Conservation (phyloP, 2,888 invertebrate genomes). For the Stenolophus ochropezus region DNA sequence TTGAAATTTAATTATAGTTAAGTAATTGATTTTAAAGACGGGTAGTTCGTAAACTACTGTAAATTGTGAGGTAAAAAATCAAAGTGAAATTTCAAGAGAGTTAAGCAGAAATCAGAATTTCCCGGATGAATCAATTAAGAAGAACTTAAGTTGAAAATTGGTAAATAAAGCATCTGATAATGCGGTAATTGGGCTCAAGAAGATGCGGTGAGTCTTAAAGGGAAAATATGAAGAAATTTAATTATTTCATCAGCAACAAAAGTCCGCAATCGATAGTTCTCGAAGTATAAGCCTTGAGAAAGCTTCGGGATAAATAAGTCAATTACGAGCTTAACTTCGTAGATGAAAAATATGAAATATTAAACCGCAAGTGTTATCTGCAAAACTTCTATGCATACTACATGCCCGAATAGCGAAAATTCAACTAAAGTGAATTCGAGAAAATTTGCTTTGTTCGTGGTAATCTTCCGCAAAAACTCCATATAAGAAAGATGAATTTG, state of each 20-base stretch:
- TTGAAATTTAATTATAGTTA: too few species aligned
- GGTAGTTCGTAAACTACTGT: too few species aligned
- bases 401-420: conserved; percentile 44
- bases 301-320: conserved; percentile 10
- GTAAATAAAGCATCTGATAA: conserved; percentile 54
- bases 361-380: conserved; percentile 1
- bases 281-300: background rate
- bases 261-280: conserved; percentile 52
- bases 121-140: too few species aligned
- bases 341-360: conserved; percentile 5
- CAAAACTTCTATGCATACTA: conserved; percentile 33
- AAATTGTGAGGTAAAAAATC: too few species aligned
- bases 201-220: conserved; percentile 47
- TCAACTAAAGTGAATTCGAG: conserved; percentile 51
- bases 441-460: conserved; percentile 44
- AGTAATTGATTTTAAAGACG: too few species aligned
- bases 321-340: background rate
- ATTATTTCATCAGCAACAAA: conserved; percentile 53
- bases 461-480: conserved; percentile 49
- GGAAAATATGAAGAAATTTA: conserved; percentile 48
- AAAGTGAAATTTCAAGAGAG: too few species aligned
- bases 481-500: conserved; percentile 58
- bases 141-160: too few species aligned
- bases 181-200: conserved; percentile 52
- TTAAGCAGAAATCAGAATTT: too few species aligned